These are phyloP conservation scores for Ovibos moschatus DNA, from an alignment of 2,113 vertebrate species.

Conservation along the genomic window DNA sequence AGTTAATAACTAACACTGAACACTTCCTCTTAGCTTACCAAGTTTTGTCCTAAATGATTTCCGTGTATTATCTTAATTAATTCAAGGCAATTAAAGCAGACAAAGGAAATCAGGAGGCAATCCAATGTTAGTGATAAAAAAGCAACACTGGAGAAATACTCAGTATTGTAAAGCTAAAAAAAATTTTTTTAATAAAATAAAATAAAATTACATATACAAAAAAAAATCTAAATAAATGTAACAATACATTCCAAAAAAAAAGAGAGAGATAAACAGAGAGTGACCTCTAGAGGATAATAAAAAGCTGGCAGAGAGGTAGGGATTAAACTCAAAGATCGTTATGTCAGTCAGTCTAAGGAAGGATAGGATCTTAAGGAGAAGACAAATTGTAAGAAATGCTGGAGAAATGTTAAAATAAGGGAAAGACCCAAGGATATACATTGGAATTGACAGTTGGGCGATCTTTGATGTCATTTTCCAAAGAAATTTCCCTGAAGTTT, in stretches of 20 bases:
- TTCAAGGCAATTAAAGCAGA: neutral
- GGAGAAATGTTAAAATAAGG: neutral
- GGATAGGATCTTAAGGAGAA: neutral
- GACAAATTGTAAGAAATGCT: neutral
- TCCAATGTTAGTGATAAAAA: neutral
- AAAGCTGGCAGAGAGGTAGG: neutral
- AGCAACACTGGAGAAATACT: neutral
- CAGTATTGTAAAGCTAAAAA: too few species aligned
- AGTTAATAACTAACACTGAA: neutral
- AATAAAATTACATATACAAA: too few species aligned
- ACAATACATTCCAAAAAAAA: too few species aligned
- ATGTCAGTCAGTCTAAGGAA: neutral
- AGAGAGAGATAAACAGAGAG: neutral
- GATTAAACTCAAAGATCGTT: neutral
- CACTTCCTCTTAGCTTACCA: neutral
- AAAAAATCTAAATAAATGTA: too few species aligned
- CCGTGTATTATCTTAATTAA: neutral
- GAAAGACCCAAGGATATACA: neutral
- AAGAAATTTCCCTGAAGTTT: neutral
- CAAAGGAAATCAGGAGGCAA: neutral
- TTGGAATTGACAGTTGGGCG: neutral
- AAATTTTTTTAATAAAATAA: too few species aligned
- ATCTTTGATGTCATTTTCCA: neutral
- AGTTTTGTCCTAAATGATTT: neutral
- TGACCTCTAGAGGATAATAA: neutral